phyloP scores from a whole-genome alignment of 2,113 vertebrate species.

The Geococcyx californianus region DNA sequence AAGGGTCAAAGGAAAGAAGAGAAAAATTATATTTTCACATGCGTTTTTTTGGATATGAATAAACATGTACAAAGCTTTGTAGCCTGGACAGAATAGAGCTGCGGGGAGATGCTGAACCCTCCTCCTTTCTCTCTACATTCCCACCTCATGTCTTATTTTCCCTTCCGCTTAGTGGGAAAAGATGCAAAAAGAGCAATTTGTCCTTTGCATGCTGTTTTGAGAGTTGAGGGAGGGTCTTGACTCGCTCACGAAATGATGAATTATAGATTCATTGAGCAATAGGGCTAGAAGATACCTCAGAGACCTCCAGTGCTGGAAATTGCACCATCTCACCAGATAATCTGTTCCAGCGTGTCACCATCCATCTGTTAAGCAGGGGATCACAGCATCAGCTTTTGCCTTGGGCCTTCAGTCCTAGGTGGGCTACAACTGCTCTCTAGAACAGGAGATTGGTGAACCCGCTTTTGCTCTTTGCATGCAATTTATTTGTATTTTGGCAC shows the following conservation, averaged over 20 bases:
- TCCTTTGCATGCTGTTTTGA: conserved; percentile 43
- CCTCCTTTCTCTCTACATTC: background rate
- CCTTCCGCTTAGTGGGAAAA: conserved; percentile 23
- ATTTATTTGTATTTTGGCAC: background rate
- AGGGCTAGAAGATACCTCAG: conserved; percentile 34
- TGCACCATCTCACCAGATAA: conserved; percentile 31
- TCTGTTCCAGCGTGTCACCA: conserved; percentile 50
- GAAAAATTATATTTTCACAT: conserved; percentile 39
- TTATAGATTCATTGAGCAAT: conserved; percentile 62
- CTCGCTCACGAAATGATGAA: background rate
- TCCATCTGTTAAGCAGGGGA: conserved; percentile 56
- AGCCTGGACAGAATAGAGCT: background rate
- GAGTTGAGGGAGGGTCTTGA: conserved; percentile 37
- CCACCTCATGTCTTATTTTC: background rate
- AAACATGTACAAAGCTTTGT: background rate
- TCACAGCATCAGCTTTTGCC: conserved; percentile 50
- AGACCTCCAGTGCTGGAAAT: conserved; percentile 48
- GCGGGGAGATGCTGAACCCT: background rate
- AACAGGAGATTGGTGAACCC: background rate
- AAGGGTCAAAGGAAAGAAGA: conserved; percentile 57
- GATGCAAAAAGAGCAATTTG: conserved; percentile 52
- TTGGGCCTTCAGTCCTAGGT: background rate
- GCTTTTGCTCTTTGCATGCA: background rate
- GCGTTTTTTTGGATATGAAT: background rate
- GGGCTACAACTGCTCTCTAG: background rate